A percentile compares a stretch with the other conserved stretches of the same genome.
Evolutionary conservation across 1,140 invertebrate species (phyloP).

Genomic region (Drosophila baimaii): DNA sequence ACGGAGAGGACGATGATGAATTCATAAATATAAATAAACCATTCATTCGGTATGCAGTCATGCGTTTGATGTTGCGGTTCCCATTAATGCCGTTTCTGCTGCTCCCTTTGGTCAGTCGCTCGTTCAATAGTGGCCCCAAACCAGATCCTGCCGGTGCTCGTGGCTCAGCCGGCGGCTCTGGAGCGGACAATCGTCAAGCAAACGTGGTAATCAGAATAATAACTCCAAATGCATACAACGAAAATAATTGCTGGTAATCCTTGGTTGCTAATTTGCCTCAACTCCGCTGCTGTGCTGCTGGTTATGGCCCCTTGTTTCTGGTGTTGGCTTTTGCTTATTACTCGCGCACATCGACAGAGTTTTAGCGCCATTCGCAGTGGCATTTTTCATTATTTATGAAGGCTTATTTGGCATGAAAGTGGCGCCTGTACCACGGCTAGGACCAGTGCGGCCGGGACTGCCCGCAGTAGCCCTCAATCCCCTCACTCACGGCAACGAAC

Average conservation of each 20-base stretch:
- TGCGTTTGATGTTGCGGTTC: conserved; percentile 54
- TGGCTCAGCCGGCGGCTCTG: conserved; percentile 1
- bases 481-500: too few species aligned
- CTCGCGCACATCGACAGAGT: conserved; percentile 28
- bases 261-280: conserved; percentile 73
- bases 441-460: background rate
- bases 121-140: conserved; percentile 1
- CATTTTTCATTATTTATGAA: conserved; percentile 77
- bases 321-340: conserved; percentile 57
- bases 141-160: conserved; percentile 2
- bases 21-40: conserved; percentile 80
- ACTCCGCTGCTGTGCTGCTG: conserved; percentile 28
- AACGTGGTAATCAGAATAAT: conserved; percentile 80
- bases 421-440: conserved; percentile 1
- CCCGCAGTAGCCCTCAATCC: background rate
- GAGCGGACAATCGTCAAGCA: conserved; percentile 48
- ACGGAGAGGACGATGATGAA: conserved; percentile 54
- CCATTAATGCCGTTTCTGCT: conserved; percentile 25
- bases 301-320: conserved; percentile 35
- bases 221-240: conserved; percentile 76
- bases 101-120: conserved; percentile 19
- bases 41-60: conserved; percentile 71
- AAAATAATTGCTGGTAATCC: conserved; percentile 81
- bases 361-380: conserved; percentile 51
- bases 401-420: conserved; percentile 72